A percentile compares a stretch with the other conserved stretches of the same genome.
These are phyloP conservation scores for Pica pica DNA, from an alignment of 2,113 vertebrate genomes.

Conservation along the genomic window DNA sequence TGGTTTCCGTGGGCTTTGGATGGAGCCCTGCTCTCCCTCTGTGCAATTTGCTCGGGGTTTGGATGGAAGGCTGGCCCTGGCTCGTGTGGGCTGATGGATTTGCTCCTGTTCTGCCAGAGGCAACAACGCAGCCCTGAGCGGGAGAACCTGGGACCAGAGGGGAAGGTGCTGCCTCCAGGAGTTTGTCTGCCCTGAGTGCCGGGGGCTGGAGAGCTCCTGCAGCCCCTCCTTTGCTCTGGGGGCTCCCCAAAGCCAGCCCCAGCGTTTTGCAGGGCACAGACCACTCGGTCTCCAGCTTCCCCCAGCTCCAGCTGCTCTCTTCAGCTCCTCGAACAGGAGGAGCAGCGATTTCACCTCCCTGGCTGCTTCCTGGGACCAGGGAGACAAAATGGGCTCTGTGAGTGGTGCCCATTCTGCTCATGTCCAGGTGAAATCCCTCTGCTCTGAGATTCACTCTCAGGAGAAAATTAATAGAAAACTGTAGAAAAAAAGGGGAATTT, in stretches of 20 bases:
- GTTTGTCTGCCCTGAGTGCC: not conserved
- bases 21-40: not conserved
- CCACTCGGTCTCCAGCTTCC: fast-evolving
- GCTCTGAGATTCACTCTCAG: not conserved
- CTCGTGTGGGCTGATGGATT: not conserved
- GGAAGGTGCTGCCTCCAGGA: not conserved
- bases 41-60: not conserved
- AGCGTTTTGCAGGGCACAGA: not conserved
- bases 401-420: too few relatives aligned
- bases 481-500: not conserved
- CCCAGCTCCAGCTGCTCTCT: not conserved
- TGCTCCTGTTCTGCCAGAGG: not conserved
- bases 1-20: not conserved
- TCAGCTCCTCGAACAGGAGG: fast-evolving
- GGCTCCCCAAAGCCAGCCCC: not conserved
- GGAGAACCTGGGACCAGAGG: not conserved
- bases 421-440: not conserved
- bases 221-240: not conserved
- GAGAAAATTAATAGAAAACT: not conserved
- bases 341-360: not conserved
- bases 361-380: not conserved
- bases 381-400: not conserved
- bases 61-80: not conserved
- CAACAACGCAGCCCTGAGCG: fast-evolving
- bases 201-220: fast-evolving